Percentiles rank a stretch among this genome's conserved stretches.
phyloP scores from a whole-genome alignment of 2,797 vertebrate genomes.

The Trachops cirrhosus region DNA sequence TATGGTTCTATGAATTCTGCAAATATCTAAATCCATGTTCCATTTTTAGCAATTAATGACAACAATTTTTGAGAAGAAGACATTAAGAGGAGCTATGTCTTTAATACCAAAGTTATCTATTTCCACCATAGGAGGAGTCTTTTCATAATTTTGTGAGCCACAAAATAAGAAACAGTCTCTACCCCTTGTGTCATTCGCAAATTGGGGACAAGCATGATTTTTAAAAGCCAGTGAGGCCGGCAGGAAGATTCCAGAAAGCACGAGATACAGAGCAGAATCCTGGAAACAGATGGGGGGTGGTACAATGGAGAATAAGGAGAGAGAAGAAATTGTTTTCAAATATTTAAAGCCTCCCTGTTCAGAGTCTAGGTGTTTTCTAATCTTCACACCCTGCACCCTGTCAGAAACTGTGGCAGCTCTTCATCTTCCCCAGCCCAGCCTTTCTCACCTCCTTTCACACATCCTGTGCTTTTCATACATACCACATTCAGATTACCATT shows the following conservation, averaged over 20 bases:
- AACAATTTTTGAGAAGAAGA: conserved; percentile 9
- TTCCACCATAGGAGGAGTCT: not conserved
- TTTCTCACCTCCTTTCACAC: conserved; percentile 46
- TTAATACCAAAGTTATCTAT: not conserved
- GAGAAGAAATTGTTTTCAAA: conserved; percentile 18
- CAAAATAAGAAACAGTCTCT: not conserved
- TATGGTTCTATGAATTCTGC: not conserved
- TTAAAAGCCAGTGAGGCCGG: not conserved
- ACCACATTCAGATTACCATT: not conserved
- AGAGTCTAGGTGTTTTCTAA: not conserved
- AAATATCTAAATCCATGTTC: conserved; percentile 21
- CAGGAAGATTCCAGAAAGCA: conserved; percentile 10
- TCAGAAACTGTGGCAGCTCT: not conserved
- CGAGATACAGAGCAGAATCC: not conserved
- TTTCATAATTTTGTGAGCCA: not conserved
- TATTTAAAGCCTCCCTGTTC: not conserved
- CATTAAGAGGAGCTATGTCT: not conserved
- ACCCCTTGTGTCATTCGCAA: not conserved
- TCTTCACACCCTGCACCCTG: not conserved
- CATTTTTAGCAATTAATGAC: conserved; percentile 11
- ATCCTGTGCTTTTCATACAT: conserved; percentile 8
- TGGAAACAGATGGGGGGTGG: not conserved
- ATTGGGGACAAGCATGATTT: not conserved
- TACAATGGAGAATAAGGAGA: not conserved
- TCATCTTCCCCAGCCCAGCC: conserved; percentile 1